These are phyloP conservation scores for Sylvilagus floridanus DNA, from an alignment of 2,797 vertebrate genomes.

Conservation along the genomic window DNA sequence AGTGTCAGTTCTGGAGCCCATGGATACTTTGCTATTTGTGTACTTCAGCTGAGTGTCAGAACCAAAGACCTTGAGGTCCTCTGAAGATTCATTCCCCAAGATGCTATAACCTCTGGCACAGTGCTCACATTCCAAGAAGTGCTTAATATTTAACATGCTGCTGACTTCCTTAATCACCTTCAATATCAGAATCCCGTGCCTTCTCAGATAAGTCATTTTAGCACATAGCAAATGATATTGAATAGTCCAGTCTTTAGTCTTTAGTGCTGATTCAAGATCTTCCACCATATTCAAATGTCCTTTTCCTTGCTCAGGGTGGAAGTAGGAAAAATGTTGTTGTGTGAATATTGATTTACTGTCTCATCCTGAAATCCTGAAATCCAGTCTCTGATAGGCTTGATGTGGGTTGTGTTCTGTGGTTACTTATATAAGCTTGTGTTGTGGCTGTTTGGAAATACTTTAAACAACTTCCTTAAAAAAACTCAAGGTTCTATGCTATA, in stretches of 20 bases:
- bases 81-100: conserved; percentile 60
- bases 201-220: conserved; percentile 79
- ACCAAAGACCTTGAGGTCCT: conserved; percentile 63
- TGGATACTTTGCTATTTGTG: not conserved
- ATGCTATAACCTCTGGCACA: conserved; percentile 64
- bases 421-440: not conserved
- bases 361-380: conserved; percentile 45
- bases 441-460: conserved; percentile 30
- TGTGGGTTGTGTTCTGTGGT: not conserved
- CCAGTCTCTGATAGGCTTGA: conserved; percentile 18
- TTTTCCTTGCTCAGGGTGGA: conserved; percentile 41
- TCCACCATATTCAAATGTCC: conserved; percentile 58
- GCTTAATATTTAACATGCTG: conserved; percentile 87
- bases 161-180: conserved; percentile 76
- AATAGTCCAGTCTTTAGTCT: conserved; percentile 63
- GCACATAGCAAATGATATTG: conserved; percentile 37
- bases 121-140: conserved; percentile 67
- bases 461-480: not conserved
- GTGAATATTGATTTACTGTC: conserved; percentile 42
- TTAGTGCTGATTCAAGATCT: conserved; percentile 72
- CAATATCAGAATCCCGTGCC: conserved; percentile 69
- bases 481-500: not conserved
- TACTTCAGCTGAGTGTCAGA: conserved; percentile 1
- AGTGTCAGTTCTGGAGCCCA: not conserved
- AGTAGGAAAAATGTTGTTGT: conserved; percentile 31